These are phyloP conservation scores for Brienomyrus longianalis DNA, from an alignment of 2,113 vertebrate species.

Conservation along the genomic window DNA sequence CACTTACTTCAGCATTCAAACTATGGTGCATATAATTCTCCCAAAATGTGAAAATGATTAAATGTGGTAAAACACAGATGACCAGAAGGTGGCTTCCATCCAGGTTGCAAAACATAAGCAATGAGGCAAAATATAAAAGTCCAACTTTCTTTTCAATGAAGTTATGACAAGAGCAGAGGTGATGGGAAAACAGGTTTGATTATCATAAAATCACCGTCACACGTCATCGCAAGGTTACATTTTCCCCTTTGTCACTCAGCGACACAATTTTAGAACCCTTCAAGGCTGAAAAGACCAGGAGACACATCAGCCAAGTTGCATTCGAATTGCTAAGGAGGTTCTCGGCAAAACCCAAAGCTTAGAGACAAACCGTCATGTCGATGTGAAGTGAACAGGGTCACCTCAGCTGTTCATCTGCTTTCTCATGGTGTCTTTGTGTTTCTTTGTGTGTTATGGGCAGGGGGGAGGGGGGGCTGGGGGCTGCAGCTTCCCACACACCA, in stretches of 20 bases:
- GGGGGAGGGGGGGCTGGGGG: neutral
- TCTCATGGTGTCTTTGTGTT: neutral
- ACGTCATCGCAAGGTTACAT: neutral
- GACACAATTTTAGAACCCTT: neutral
- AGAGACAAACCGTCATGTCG: neutral
- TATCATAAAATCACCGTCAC: neutral
- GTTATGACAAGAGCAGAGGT: neutral
- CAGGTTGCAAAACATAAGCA: neutral
- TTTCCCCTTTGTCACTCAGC: neutral
- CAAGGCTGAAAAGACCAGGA: neutral
- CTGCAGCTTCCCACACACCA: conserved; percentile 29
- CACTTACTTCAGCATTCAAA: neutral
- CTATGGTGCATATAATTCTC: neutral
- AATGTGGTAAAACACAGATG: neutral
- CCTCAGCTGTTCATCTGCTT: neutral
- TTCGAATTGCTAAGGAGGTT: neutral
- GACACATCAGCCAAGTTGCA: neutral
- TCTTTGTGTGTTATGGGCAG: neutral
- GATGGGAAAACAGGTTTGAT: neutral
- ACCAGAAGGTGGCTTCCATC: neutral
- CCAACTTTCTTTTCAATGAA: neutral
- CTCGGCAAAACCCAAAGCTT: neutral
- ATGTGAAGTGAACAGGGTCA: neutral
- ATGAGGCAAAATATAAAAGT: neutral
- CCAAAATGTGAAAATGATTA: neutral